phyloP scores from a whole-genome alignment of 92 coral and sea anemone genomes.

The Heliopora coerulea region DNA sequence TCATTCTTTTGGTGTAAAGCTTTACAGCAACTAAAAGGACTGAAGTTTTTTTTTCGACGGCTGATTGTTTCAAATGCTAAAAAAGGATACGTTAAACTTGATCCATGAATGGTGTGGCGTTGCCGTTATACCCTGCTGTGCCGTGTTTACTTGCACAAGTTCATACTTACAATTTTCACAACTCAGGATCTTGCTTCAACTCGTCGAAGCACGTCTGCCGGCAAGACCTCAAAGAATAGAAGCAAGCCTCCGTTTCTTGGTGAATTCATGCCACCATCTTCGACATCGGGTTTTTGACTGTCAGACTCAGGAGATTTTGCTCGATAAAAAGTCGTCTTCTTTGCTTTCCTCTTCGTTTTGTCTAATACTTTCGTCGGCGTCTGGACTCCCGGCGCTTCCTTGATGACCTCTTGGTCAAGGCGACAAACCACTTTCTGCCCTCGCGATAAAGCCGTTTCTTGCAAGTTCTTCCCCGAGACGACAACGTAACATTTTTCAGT shows the following conservation, averaged over 20 bases:
- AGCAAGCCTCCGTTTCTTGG: slow-evolving; percentile 28
- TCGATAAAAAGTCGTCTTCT: slow-evolving; percentile 15
- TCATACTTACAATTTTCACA: slow-evolving; percentile 11
- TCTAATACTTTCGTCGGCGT: slow-evolving; percentile 26
- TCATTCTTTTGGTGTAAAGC: too few species aligned
- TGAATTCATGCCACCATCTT: neutral
- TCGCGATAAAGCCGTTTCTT: slow-evolving; percentile 30
- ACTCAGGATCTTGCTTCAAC: slow-evolving; percentile 35
- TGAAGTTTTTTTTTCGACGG: too few species aligned
- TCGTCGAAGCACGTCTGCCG: slow-evolving; percentile 28
- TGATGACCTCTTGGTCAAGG: slow-evolving; percentile 28
- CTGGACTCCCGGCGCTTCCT: slow-evolving; percentile 5
- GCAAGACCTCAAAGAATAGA: slow-evolving; percentile 34
- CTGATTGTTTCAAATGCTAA: too few species aligned
- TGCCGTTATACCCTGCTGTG: too few species aligned
- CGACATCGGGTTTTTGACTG: neutral
- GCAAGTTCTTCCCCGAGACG: slow-evolving; percentile 80
- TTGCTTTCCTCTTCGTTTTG: slow-evolving; percentile 18
- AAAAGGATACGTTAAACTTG: too few species aligned
- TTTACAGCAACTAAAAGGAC: too few species aligned
- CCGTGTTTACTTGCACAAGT: too few species aligned
- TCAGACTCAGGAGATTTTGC: neutral
- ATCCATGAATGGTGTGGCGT: too few species aligned
- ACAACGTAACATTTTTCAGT: slow-evolving; percentile 82
- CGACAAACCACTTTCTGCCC: slow-evolving; percentile 33